Evolutionary conservation across 2,888 invertebrate genomes (phyloP), one percentile per base, ranked within the genome.

Genomic region (Acrocyrtus sp.): DNA sequence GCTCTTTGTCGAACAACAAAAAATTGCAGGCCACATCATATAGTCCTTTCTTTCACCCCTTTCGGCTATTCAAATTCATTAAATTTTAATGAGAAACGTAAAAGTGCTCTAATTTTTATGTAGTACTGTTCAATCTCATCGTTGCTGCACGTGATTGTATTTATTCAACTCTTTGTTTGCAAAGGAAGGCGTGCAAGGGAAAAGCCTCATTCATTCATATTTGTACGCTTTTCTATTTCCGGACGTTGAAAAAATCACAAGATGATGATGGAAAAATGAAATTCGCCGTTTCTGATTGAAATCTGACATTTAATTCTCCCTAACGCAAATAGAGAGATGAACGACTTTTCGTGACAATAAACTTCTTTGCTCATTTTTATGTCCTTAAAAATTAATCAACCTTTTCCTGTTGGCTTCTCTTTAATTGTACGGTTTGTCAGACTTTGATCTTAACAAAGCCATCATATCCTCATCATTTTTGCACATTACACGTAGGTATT

Each of bases 311-410:
- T 41, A 57, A 57, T 57, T 22, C 43, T 10, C 39, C 2, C 4
- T 10, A 17, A 6, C 27, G 24, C 5, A 53, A 29, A 27, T 17
- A n/a, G 15, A 1, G 26, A 26, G 56, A 43, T 57, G 43, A 24
- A 57, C 43, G 43, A 26, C n/a, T n/a, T 39, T 48, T 61, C 61
- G 61, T 61, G 61, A 61, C 29, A 29, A 61, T 39, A 17, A 41
- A 39, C 41, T 39, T 41, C n/a, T 39, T 53, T 27, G 19, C 34
- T 53, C 53, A 41, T 41, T 47, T 57, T 43, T 19, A 58, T 45
- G 34, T 61, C n/a, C n/a, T 61, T 50, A 17, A 34, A 50, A 17
- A 19, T 61, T 61, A 61, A 61, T 50, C 61, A 50, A 21, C 27
- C 21, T 39, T 50, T 61, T 61, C 61, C 50, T 61, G 50, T 50